Conservation (phyloP, 2,888 invertebrate genomes). For the Cyclophora punctaria region DNA sequence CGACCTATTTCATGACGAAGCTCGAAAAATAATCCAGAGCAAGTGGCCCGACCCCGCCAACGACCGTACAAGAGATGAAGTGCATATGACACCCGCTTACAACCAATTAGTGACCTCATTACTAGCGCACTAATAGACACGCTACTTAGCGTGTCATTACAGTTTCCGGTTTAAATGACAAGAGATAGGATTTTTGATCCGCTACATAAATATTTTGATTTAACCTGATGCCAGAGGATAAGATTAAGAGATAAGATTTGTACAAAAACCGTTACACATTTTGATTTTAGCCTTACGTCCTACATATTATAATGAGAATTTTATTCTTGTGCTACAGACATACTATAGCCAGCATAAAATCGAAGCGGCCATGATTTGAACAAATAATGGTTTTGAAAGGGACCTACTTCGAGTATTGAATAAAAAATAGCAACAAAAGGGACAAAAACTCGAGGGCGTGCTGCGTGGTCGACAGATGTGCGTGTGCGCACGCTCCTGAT, state of each 20-base stretch:
- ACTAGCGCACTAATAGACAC: conserved; percentile 13
- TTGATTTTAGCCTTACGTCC: too few relatives aligned
- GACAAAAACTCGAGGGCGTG: conserved; percentile 46
- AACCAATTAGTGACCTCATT: conserved; percentile 37
- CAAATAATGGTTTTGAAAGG: not conserved
- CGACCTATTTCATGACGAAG: conserved; percentile 56
- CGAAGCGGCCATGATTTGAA: too few relatives aligned
- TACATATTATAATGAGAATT: too few relatives aligned
- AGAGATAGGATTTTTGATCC: too few relatives aligned
- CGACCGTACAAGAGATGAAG: conserved; percentile 22
- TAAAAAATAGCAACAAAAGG: conserved; percentile 54
- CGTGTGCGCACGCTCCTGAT: conserved; percentile 48
- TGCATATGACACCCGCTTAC: conserved; percentile 25
- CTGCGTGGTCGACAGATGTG: conserved; percentile 55
- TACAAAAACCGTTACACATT: too few relatives aligned
- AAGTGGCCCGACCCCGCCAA: conserved; percentile 24
- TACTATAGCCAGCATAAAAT: too few relatives aligned
- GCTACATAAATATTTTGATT: too few relatives aligned
- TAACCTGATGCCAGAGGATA: too few relatives aligned
- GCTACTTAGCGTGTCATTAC: conserved; percentile 10
- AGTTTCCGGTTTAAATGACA: too few relatives aligned
- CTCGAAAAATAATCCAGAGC: conserved; percentile 37
- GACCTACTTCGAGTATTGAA: conserved; percentile 19
- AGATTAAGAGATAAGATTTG: too few relatives aligned
- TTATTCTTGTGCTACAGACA: too few relatives aligned